A percentile compares a stretch with the other conserved stretches of the same genome.
phyloP scores from a whole-genome alignment of 2,797 vertebrate genomes.

The Chelon labrosus region DNA sequence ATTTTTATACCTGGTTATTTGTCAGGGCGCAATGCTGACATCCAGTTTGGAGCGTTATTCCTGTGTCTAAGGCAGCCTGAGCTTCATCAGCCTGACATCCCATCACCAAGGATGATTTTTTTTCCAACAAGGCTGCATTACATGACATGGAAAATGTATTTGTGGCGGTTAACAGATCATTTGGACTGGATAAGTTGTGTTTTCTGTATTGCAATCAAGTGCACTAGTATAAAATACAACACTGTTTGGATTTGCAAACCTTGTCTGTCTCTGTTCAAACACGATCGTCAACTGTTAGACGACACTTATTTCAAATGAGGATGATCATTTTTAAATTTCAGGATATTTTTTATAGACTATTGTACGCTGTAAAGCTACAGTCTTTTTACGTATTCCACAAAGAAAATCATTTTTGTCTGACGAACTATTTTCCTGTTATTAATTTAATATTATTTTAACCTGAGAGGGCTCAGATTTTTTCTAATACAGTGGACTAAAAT shows the following conservation, averaged over 20 bases:
- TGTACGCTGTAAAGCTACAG: not conserved
- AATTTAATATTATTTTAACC: too few species aligned
- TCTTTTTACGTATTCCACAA: not conserved
- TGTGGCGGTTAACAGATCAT: not conserved
- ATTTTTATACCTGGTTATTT: slow-evolving; percentile 25
- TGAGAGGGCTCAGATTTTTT: too few species aligned
- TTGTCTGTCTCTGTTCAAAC: slow-evolving; percentile 17
- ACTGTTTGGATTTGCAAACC: slow-evolving; percentile 33
- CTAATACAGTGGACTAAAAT: too few species aligned
- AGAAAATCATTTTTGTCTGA: too few species aligned
- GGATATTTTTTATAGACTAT: too few species aligned
- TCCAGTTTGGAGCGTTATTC: slow-evolving; percentile 6
- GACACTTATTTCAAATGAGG: not conserved
- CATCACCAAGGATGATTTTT: not conserved
- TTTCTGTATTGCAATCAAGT: slow-evolving; percentile 31
- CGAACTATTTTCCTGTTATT: too few species aligned
- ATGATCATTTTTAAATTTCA: not conserved
- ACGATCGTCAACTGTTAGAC: not conserved
- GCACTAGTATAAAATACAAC: slow-evolving; percentile 33
- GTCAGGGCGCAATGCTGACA: slow-evolving; percentile 8
- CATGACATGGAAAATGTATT: not conserved
- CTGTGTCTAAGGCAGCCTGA: slow-evolving; percentile 2
- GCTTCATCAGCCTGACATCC: not conserved
- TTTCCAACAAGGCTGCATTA: slow-evolving; percentile 3
- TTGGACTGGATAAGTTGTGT: slow-evolving; percentile 21